Conservation (phyloP, 2,888 invertebrate genomes). For the Myopa tessellatipennis region DNA sequence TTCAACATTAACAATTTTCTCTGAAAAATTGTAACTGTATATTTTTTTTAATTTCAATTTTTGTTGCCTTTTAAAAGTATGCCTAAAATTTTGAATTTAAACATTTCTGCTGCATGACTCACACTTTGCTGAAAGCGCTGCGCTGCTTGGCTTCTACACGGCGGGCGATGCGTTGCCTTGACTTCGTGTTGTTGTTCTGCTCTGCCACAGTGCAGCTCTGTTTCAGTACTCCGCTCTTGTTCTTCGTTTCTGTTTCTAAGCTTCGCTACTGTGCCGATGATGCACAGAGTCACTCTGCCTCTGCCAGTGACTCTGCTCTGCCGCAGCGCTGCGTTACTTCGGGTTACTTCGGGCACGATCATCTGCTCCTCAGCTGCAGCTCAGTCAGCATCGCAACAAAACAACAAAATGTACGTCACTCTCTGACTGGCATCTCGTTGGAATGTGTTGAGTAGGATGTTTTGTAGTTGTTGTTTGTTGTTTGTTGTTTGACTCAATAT, state of each 20-base stretch:
- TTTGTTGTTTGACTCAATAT: neutral
- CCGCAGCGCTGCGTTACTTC: neutral
- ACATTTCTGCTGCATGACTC: too few relatives aligned
- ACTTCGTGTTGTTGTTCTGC: too few relatives aligned
- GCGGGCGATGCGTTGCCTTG: too few relatives aligned
- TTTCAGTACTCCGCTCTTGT: neutral
- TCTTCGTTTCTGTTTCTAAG: neutral
- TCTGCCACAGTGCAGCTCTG: too few relatives aligned
- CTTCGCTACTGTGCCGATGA: neutral
- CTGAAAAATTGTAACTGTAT: too few relatives aligned
- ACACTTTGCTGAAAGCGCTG: too few relatives aligned
- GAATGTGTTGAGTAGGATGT: neutral
- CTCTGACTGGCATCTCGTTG: neutral
- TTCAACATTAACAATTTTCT: too few relatives aligned
- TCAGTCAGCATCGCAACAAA: neutral
- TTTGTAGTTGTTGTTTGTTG: neutral
- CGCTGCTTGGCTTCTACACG: too few relatives aligned
- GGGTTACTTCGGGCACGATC: conserved; percentile 25
- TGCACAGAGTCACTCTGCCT: too few relatives aligned
- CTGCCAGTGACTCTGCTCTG: neutral
- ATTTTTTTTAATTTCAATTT: too few relatives aligned
- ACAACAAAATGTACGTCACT: neutral
- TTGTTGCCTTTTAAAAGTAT: too few relatives aligned
- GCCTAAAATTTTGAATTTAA: too few relatives aligned
- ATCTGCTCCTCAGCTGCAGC: conserved; percentile 43